Evolutionary conservation across 1,140 invertebrate species (phyloP), one percentile per base, ranked within the genome.

Genomic region (Brachionus asplanchnoidis): DNA sequence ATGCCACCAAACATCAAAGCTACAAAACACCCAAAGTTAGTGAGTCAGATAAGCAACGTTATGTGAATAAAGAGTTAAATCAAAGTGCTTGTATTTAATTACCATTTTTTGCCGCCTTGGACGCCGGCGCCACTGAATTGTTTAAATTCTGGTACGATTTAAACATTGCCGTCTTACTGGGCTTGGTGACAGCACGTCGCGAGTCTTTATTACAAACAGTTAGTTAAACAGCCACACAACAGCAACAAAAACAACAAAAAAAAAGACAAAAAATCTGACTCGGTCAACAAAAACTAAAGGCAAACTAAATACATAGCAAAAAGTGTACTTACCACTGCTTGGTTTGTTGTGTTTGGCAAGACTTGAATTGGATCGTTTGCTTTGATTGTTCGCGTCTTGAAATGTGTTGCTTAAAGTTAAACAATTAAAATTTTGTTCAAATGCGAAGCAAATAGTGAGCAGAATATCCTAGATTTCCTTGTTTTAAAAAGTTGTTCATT

Each of bases 1-100:
- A 40, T 17, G 40, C 44, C 4, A 73, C 32, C 11, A 73, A 40
- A 73, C 17, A 73, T 68, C 66, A 68, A 68, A 68, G 26, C 17
- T 20, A 40, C 32, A 40, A 73, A 73, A 73, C 68, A 73, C 68
- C 68, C 17, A 73, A 17, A 73, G 32, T 68, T 68, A 68, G 66
- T 73, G 68, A 73, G 68, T 73, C 68, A 73, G 68, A 73, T 73
- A 73, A 73, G 68, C 68, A 73, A 73, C 68, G 68, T 73, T 73
- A 42, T 73, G 32, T 36, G 17, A 36, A n/a, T 32, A 70, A 32
- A n/a, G 14, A 36, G 26, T 2, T 32, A 14, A 70, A 20, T 9
- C 53, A 68, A 68, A 68, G 12, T 32, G 66, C 32, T 36, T 68
- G 40, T n/a, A 20, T 40, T 73, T 20, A 73, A 40, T 73, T 73